Conservation (phyloP, 1,140 invertebrate species). For the honey bee (Apis mellifera) region DNA sequence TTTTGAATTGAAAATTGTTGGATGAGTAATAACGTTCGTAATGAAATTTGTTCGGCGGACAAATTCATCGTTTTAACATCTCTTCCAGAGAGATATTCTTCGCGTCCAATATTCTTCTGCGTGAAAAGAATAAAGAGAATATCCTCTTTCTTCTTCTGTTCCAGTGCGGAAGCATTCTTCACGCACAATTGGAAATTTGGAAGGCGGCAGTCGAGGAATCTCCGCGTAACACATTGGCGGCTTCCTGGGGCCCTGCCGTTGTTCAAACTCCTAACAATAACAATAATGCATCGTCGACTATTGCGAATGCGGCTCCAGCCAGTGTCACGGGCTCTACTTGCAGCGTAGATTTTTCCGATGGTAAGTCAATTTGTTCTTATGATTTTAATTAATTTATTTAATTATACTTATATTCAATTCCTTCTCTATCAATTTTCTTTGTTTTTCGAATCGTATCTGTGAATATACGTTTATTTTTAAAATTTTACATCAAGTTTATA, state of each 20-base stretch:
- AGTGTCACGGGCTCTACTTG: constrained; percentile 73
- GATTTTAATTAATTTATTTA: neutral
- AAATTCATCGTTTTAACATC: neutral
- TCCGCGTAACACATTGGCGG: constrained; percentile 77
- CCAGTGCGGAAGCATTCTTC: constrained; percentile 91
- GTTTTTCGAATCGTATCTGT: constrained; percentile 51
- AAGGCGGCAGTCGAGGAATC: constrained; percentile 87
- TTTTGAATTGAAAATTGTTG: neutral
- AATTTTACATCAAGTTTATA: too few relatives aligned
- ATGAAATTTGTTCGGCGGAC: neutral
- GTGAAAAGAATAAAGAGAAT: neutral
- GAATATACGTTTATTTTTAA: too few relatives aligned
- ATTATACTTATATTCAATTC: neutral
- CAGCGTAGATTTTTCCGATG: constrained; percentile 83
- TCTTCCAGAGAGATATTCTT: too few relatives aligned
- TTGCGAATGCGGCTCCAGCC: constrained; percentile 63
- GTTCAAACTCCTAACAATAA: constrained; percentile 67
- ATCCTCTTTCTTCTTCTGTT: constrained; percentile 50
- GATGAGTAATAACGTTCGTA: neutral
- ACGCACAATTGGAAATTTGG: constrained; percentile 96
- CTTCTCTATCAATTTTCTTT: constrained; percentile 74
- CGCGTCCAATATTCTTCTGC: too few relatives aligned
- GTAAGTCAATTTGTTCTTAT: constrained; percentile 73
- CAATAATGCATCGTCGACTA: constrained; percentile 8
- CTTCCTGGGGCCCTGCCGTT: constrained; percentile 76